Percentiles rank a stretch among this genome's conserved stretches.
Evolutionary conservation across 2,797 vertebrate species (phyloP).

Genomic region (Neosilurus mollespiculum): DNA sequence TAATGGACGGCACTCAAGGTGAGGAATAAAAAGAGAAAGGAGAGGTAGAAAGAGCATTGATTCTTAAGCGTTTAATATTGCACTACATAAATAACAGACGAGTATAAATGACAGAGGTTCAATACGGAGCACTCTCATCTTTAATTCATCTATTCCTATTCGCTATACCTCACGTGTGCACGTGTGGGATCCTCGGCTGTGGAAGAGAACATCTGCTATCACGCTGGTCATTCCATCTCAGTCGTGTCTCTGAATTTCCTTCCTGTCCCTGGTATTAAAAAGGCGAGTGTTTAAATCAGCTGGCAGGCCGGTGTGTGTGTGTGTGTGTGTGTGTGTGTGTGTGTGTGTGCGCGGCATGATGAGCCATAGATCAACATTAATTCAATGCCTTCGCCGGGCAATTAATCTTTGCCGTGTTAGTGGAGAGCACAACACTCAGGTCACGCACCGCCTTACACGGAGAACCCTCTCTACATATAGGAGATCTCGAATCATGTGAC

Average conservation of each 20-base stretch:
- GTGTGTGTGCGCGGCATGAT: constrained; percentile 33
- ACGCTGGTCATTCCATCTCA: constrained; percentile 57
- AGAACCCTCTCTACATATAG: neutral
- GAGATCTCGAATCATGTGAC: neutral
- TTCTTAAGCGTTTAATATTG: constrained; percentile 43
- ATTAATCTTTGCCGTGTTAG: constrained; percentile 79
- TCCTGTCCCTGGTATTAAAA: constrained; percentile 54
- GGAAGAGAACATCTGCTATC: neutral
- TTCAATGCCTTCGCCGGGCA: constrained; percentile 71
- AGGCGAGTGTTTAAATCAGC: constrained; percentile 22
- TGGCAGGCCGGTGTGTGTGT: neutral
- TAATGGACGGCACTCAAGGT: constrained; percentile 46
- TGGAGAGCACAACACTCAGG: constrained; percentile 69
- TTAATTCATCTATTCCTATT: constrained; percentile 25
- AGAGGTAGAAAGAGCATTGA: constrained; percentile 27
- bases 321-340: constrained; percentile 15
- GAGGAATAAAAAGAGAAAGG: neutral
- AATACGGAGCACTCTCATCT: constrained; percentile 20
- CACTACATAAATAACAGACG: constrained; percentile 44
- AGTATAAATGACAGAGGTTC: constrained; percentile 20
- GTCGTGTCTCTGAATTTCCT: constrained; percentile 67
- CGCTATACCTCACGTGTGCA: neutral
- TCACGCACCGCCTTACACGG: neutral
- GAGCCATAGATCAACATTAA: constrained; percentile 83
- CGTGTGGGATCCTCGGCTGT: neutral